Evolutionary conservation across 2,888 invertebrate species (phyloP).

Genomic region (Ophion slaviceki): DNA sequence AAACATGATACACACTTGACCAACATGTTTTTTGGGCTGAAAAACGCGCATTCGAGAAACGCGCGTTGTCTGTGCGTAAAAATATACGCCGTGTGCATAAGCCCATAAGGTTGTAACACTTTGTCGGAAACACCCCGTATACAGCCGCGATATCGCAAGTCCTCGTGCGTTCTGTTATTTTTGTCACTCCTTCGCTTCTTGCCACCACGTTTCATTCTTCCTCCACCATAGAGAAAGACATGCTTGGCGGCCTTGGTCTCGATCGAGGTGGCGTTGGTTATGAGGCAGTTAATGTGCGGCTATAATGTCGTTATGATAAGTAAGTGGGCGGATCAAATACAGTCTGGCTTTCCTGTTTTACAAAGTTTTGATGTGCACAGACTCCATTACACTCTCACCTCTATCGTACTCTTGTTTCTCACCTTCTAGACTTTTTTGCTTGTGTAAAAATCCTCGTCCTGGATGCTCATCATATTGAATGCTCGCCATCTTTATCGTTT

Average conservation of each 20-base stretch:
- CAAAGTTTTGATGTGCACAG: constrained; percentile 70
- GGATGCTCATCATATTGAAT: background rate
- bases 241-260: constrained; percentile 18
- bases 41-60: too few species aligned
- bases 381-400: constrained; percentile 21
- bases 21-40: too few species aligned
- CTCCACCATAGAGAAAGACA: constrained; percentile 31
- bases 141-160: background rate
- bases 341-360: constrained; percentile 73
- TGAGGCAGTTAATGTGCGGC: constrained; percentile 74
- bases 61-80: too few species aligned
- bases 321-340: constrained; percentile 70
- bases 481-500: background rate
- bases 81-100: too few species aligned
- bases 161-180: constrained; percentile 19
- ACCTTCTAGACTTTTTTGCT: background rate
- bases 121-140: too few species aligned
- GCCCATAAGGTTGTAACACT: too few species aligned
- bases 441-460: background rate
- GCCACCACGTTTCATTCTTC: background rate
- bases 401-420: constrained; percentile 9
- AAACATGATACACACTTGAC: too few species aligned
- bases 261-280: constrained; percentile 70
- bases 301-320: constrained; percentile 79
- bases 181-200: constrained; percentile 2